Evolutionary conservation across 2,113 vertebrate genomes (phyloP).

Genomic region (Microtus ochrogaster): DNA sequence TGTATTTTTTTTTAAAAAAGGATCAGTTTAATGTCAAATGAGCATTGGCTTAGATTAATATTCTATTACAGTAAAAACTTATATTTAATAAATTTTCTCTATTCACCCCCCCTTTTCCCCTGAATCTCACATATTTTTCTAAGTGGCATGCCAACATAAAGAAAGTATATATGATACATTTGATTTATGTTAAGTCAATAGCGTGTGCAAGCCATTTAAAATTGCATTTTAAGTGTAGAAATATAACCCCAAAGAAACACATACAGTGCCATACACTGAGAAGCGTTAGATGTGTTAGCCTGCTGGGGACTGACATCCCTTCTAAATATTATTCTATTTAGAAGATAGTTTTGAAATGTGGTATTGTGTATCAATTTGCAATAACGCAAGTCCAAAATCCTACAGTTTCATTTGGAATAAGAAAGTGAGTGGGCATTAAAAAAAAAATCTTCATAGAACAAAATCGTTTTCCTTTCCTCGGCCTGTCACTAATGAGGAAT

Average conservation of each 20-base stretch:
- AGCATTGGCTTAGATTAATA: conserved; percentile 91
- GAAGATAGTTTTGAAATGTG: conserved; percentile 79
- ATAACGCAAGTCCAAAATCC: conserved; percentile 72
- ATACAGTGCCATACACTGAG: conserved; percentile 80
- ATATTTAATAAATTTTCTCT: conserved; percentile 92
- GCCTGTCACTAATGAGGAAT: conserved; percentile 79
- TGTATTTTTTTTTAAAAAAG: conserved; percentile 87
- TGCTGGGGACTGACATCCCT: conserved; percentile 84
- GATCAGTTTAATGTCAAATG: conserved; percentile 91
- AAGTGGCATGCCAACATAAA: conserved; percentile 86
- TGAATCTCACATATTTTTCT: conserved; percentile 89
- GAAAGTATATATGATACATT: conserved; percentile 86
- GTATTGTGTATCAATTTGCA: conserved; percentile 81
- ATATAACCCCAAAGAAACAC: conserved; percentile 82
- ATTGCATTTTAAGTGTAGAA: conserved; percentile 85
- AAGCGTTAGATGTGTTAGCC: conserved; percentile 80
- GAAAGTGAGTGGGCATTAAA: conserved; percentile 76
- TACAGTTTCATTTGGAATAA: conserved; percentile 73
- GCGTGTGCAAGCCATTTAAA: conserved; percentile 83
- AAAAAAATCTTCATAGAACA: conserved; percentile 67
- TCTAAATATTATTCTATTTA: conserved; percentile 87
- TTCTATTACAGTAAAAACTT: conserved; percentile 92
- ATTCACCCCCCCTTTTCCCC: conserved; percentile 73
- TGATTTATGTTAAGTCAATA: conserved; percentile 91
- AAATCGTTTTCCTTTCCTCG: conserved; percentile 74